Evolutionary conservation across 2,113 vertebrate genomes (phyloP).

Genomic region (Circaetus cinerascens): DNA sequence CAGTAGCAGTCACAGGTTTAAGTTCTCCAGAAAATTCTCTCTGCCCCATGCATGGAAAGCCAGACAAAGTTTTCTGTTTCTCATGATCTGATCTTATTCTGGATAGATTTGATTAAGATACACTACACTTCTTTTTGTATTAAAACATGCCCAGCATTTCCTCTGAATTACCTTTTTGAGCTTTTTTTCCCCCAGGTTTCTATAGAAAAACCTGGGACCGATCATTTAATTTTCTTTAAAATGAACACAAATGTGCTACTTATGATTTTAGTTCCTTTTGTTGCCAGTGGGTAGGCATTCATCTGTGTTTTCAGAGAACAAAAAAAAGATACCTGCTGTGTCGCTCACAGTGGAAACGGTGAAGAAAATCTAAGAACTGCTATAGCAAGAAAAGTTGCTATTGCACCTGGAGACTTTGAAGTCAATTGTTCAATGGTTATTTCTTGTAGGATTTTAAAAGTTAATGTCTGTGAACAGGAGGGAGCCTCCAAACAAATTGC

Average conservation of each 20-base stretch:
- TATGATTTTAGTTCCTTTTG: neutral
- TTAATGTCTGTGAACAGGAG: neutral
- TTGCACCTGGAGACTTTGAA: slow-evolving; percentile 23
- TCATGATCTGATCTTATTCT: neutral
- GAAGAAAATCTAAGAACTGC: neutral
- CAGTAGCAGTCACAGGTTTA: neutral
- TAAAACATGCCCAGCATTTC: neutral
- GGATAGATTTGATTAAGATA: neutral
- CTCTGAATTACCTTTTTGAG: neutral
- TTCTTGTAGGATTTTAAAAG: slow-evolving; percentile 18
- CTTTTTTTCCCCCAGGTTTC: neutral
- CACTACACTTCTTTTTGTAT: neutral
- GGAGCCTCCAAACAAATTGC: neutral
- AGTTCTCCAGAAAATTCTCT: neutral
- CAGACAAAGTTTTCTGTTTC: neutral
- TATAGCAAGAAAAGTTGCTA: neutral
- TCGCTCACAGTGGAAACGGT: neutral
- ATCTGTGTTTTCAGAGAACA: neutral
- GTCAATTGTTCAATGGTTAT: neutral
- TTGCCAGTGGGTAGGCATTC: neutral
- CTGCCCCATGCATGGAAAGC: neutral
- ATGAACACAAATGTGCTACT: neutral
- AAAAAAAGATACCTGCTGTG: neutral
- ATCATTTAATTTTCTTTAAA: neutral
- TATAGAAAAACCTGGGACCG: neutral